phyloP scores from a whole-genome alignment of 2,797 vertebrate species.

The Naso thynnoides region DNA sequence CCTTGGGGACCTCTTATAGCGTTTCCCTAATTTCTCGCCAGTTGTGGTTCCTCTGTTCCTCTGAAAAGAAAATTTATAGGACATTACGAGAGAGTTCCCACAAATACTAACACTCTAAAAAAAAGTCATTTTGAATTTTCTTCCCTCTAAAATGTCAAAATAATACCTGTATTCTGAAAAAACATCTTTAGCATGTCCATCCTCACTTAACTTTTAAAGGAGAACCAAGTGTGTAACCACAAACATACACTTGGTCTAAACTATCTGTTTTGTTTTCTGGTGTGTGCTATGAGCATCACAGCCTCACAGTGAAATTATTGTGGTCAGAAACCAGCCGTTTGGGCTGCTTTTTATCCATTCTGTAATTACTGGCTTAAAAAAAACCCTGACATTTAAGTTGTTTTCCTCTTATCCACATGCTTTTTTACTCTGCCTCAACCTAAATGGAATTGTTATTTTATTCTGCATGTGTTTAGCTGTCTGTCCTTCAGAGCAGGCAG shows the following conservation, averaged over 20 bases:
- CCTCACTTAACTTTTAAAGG: neutral
- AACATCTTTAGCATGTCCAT: neutral
- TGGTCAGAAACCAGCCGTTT: constrained; percentile 21
- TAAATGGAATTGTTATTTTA: constrained; percentile 51
- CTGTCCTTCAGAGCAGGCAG: constrained; percentile 13
- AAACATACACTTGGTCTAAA: constrained; percentile 16
- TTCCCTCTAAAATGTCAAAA: constrained; percentile 17
- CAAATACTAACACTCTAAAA: too few species aligned
- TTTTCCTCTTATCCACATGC: constrained; percentile 36
- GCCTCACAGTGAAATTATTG: constrained; percentile 10
- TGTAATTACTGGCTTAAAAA: constrained; percentile 50
- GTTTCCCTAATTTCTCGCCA: constrained; percentile 32
- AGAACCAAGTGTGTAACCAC: constrained; percentile 27
- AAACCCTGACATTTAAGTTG: constrained; percentile 52
- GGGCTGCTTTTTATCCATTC: constrained; percentile 44
- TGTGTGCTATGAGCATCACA: neutral
- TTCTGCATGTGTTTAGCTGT: constrained; percentile 24
- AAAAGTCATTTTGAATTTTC: too few species aligned
- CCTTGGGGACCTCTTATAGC: constrained; percentile 29
- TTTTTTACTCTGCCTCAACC: constrained; percentile 20
- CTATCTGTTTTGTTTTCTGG: constrained; percentile 13
- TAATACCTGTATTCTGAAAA: neutral
- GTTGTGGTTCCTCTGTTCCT: neutral
- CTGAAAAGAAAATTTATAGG: constrained; percentile 24
- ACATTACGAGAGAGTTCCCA: neutral